These are phyloP conservation scores for Drosophila baimaii DNA, from an alignment of 1,140 invertebrate species.

Conservation along the genomic window DNA sequence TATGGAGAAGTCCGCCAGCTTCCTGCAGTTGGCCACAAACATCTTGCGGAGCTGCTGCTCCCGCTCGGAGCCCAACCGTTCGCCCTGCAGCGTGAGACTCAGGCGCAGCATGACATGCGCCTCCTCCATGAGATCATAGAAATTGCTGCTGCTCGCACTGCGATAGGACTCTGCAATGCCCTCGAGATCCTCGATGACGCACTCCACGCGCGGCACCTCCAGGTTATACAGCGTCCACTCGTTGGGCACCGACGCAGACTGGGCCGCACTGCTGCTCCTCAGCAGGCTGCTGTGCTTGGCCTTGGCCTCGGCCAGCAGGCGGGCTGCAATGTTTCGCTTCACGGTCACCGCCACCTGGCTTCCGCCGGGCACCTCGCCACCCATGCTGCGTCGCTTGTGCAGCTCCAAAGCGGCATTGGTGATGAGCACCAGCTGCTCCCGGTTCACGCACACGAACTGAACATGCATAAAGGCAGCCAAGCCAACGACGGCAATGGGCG, in stretches of 20 bases:
- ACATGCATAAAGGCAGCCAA: slow-evolving; percentile 90
- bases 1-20: slow-evolving; percentile 81
- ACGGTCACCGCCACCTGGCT: slow-evolving; percentile 49
- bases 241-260: slow-evolving; percentile 53
- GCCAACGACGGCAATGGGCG: slow-evolving; percentile 90
- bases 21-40: slow-evolving; percentile 73
- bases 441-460: slow-evolving; percentile 87
- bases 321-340: slow-evolving; percentile 75
- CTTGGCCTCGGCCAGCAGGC: slow-evolving; percentile 75
- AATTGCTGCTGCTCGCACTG: slow-evolving; percentile 85
- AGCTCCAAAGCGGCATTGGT: slow-evolving; percentile 63
- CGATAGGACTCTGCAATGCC: slow-evolving; percentile 88
- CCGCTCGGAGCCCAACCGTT: slow-evolving; percentile 57
- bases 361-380: slow-evolving; percentile 56
- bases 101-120: slow-evolving; percentile 78
- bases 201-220: slow-evolving; percentile 86
- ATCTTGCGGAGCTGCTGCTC: slow-evolving; percentile 67
- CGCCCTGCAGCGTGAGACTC: slow-evolving; percentile 70
- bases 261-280: slow-evolving; percentile 66
- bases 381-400: slow-evolving; percentile 73
- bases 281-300: slow-evolving; percentile 77
- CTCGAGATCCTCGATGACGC: slow-evolving; percentile 88
- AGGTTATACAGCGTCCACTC: slow-evolving; percentile 90
- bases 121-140: slow-evolving; percentile 83
- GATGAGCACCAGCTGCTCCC: slow-evolving; percentile 88